phyloP scores from a whole-genome alignment of 2,113 vertebrate genomes.

The Neolamprologus ventralis region DNA sequence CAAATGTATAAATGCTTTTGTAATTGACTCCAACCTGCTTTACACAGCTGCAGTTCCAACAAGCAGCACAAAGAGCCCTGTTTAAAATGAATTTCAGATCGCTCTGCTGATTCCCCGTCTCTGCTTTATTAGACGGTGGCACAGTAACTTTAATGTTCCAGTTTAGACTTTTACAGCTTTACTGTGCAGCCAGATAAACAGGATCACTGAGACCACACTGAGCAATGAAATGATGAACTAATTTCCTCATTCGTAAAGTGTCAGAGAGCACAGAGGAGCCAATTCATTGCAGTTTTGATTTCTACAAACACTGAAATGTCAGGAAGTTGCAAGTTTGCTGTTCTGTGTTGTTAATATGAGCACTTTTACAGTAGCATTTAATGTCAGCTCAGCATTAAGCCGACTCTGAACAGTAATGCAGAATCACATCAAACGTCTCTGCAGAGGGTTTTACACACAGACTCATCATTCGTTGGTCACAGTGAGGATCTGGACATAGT shows the following conservation, averaged over 20 bases:
- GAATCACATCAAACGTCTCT: background rate
- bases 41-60: background rate
- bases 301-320: background rate
- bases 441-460: background rate
- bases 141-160: rapidly evolving
- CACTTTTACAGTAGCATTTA: background rate
- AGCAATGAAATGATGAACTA: background rate
- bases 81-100: background rate
- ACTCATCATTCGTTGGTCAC: background rate
- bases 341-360: background rate
- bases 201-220: background rate
- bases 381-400: background rate
- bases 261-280: background rate
- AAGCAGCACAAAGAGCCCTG: background rate
- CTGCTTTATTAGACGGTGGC: rapidly evolving
- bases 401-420: background rate
- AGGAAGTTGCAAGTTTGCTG: background rate
- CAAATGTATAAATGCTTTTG: background rate
- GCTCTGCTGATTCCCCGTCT: background rate
- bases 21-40: background rate
- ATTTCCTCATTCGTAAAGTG: background rate
- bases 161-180: background rate
- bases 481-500: background rate
- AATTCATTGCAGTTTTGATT: background rate
- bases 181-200: background rate